Conservation (phyloP, 2,797 vertebrate species). For the Syndactyla subalaris region DNA sequence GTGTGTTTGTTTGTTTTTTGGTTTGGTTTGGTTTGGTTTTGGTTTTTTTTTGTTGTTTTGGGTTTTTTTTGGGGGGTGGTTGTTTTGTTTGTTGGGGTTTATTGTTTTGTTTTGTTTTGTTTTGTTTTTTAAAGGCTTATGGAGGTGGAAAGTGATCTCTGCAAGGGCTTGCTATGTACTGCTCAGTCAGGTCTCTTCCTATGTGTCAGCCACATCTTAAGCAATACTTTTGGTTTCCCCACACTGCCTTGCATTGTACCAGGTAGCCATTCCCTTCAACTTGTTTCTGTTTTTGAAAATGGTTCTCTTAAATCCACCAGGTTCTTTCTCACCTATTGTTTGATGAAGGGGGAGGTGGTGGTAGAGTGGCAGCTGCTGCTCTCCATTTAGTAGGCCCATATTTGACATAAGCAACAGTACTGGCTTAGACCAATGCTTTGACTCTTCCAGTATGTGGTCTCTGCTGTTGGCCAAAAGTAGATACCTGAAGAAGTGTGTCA, state of each 20-base stretch:
- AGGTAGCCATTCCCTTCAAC: neutral
- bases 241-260: neutral
- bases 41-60: too few species aligned
- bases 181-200: neutral
- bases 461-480: neutral
- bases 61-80: too few species aligned
- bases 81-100: neutral
- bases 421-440: neutral
- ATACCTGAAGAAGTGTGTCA: neutral
- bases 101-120: neutral
- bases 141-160: neutral
- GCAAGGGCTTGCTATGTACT: neutral
- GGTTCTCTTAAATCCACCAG: neutral
- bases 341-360: neutral
- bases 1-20: too few species aligned
- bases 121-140: neutral
- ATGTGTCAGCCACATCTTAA: neutral
- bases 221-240: neutral
- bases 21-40: too few species aligned
- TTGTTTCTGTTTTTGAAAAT: neutral
- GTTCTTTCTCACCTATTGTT: neutral
- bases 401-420: neutral
- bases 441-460: neutral
- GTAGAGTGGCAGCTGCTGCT: neutral
- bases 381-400: neutral